Percentiles rank a stretch among this genome's conserved stretches.
Conservation (phyloP, 2,888 invertebrate genomes). For the Helicoverpa assulta region DNA sequence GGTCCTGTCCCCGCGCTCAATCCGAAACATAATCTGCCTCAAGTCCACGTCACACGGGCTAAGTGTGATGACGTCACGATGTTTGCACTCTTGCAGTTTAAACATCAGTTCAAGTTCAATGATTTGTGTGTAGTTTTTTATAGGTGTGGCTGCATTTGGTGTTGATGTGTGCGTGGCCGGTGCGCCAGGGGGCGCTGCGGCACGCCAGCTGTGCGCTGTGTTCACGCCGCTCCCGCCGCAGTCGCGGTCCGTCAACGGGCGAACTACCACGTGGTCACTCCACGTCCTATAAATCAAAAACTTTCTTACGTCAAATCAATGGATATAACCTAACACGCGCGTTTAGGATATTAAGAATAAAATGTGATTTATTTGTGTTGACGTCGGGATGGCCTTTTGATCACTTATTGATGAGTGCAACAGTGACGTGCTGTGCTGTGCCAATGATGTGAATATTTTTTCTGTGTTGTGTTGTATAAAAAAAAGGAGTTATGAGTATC, state of each 20-base stretch:
- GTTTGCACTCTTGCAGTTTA: slow-evolving; percentile 54
- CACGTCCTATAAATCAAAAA: slow-evolving; percentile 73
- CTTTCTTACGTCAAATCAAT: slow-evolving; percentile 90
- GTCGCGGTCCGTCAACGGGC: slow-evolving; percentile 74
- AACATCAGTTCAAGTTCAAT: slow-evolving; percentile 64
- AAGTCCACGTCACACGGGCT: slow-evolving; percentile 32
- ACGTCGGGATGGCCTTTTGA: slow-evolving; percentile 73
- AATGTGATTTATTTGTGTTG: slow-evolving; percentile 81
- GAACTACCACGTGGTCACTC: slow-evolving; percentile 67
- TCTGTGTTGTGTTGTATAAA: slow-evolving; percentile 74
- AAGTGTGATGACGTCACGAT: slow-evolving; percentile 48
- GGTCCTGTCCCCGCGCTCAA: slow-evolving; percentile 6
- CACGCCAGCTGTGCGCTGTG: slow-evolving; percentile 75
- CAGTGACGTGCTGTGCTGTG: slow-evolving; percentile 77
- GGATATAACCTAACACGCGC: slow-evolving; percentile 89
- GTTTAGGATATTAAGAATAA: slow-evolving; percentile 70
- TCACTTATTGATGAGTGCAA: slow-evolving; percentile 66
- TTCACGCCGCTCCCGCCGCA: slow-evolving; percentile 71
- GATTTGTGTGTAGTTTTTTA: slow-evolving; percentile 63
- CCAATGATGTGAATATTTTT: slow-evolving; percentile 83
- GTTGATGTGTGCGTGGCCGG: slow-evolving; percentile 66
- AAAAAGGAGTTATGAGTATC: slow-evolving; percentile 85
- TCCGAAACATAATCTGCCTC: slow-evolving; percentile 27
- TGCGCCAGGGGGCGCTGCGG: slow-evolving; percentile 71
- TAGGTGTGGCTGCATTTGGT: slow-evolving; percentile 73